phyloP scores from a whole-genome alignment of 64 coral and sea anemone species.

The Actinia tenebrosa region DNA sequence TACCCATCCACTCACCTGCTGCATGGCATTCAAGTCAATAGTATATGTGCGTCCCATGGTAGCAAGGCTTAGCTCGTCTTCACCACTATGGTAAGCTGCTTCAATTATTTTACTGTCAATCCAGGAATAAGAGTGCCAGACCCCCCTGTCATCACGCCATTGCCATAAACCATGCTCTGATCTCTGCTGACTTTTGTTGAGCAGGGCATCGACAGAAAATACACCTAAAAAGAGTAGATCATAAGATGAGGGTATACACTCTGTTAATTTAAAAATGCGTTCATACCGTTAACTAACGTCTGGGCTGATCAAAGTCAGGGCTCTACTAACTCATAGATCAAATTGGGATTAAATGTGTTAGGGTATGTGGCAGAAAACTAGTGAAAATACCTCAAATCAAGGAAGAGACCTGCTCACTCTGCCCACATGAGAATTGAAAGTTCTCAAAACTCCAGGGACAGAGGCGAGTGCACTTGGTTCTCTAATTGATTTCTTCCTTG shows the following conservation, averaged over 20 bases:
- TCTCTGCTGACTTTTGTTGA: slow-evolving; percentile 73
- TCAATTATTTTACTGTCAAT: slow-evolving; percentile 99
- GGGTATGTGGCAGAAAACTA: too few species aligned
- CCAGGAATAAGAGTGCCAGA: slow-evolving; percentile 98
- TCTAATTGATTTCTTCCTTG: too few species aligned
- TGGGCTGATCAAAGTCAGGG: too few species aligned
- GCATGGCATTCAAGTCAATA: slow-evolving; percentile 96
- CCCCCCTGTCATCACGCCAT: slow-evolving; percentile 91
- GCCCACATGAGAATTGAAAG: too few species aligned
- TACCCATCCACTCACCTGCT: slow-evolving; percentile 52
- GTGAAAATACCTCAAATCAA: too few species aligned
- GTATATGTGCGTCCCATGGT: slow-evolving; percentile 96
- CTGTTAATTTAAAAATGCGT: not conserved
- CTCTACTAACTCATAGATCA: too few species aligned
- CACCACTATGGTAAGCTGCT: slow-evolving; percentile 92
- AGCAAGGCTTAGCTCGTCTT: slow-evolving; percentile 87
- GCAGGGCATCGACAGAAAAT: slow-evolving; percentile 79
- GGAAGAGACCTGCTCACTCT: too few species aligned
- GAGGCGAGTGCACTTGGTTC: too few species aligned
- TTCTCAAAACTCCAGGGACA: too few species aligned
- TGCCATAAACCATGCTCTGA: slow-evolving; percentile 94
- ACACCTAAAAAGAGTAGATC: slow-evolving; percentile 43
- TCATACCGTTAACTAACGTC: too few species aligned
- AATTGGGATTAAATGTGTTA: too few species aligned
- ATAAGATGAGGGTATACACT: not conserved